Conservation (phyloP, 2,888 invertebrate genomes). For the Drosophila ustulata region DNA sequence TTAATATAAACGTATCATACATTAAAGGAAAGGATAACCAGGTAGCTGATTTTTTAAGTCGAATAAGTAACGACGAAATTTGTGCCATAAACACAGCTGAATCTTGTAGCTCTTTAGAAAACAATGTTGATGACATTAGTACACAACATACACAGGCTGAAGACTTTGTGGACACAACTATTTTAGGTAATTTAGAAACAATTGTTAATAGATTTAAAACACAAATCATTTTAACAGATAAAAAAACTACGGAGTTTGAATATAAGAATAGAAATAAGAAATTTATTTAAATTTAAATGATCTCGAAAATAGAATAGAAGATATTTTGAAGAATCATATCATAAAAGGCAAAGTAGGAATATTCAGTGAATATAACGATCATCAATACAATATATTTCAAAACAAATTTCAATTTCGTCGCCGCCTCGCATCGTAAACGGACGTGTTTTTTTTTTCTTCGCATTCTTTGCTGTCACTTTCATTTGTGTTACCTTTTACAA, state of each 20-base stretch:
- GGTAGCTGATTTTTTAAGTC: slow-evolving; percentile 43
- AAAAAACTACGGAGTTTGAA: slow-evolving; percentile 30
- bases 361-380: slow-evolving; percentile 25
- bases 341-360: slow-evolving; percentile 25
- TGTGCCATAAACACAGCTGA: slow-evolving; percentile 26
- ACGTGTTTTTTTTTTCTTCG: too few relatives aligned
- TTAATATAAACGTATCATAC: slow-evolving; percentile 5
- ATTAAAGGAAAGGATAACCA: slow-evolving; percentile 44
- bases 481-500: too few relatives aligned
- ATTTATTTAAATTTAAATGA: slow-evolving; percentile 28
- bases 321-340: slow-evolving; percentile 5
- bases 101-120: slow-evolving; percentile 31
- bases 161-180: slow-evolving; percentile 40
- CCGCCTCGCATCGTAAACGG: too few relatives aligned
- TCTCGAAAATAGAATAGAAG: slow-evolving; percentile 21
- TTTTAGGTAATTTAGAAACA: slow-evolving; percentile 38
- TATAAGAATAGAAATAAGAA: slow-evolving; percentile 35
- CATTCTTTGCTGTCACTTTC: too few relatives aligned
- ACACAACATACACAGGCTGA: slow-evolving; percentile 45
- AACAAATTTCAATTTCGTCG: too few relatives aligned
- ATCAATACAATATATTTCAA: slow-evolving; percentile 3
- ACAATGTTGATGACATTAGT: slow-evolving; percentile 25
- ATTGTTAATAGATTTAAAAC: slow-evolving; percentile 43
- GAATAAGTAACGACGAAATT: slow-evolving; percentile 8
- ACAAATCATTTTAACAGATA: slow-evolving; percentile 31